These are phyloP conservation scores for Oophaga pumilio DNA, from an alignment of 2,113 vertebrate species.

Conservation along the genomic window DNA sequence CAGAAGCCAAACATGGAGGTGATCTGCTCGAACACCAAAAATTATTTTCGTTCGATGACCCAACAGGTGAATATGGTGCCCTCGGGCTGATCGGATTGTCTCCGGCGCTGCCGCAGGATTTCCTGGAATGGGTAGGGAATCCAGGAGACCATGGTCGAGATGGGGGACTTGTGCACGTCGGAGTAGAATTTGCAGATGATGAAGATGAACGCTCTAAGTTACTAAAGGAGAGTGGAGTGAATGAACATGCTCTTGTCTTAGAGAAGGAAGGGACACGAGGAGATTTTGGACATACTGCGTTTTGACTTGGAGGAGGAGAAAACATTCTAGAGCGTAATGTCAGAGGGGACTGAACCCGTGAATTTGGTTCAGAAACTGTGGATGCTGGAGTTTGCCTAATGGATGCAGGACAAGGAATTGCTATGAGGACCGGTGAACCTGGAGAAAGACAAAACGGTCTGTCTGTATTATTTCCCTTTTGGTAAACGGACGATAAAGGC, in stretches of 20 bases:
- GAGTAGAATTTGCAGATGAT: constrained; percentile 60
- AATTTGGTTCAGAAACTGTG: constrained; percentile 76
- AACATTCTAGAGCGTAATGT: constrained; percentile 63
- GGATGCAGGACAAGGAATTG: constrained; percentile 47
- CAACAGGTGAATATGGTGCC: constrained; percentile 60
- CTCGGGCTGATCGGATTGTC: constrained; percentile 63
- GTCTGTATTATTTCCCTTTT: neutral
- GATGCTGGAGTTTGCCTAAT: constrained; percentile 70
- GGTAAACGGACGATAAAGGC: neutral
- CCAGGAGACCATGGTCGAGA: constrained; percentile 61
- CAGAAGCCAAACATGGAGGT: constrained; percentile 63
- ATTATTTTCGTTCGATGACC: constrained; percentile 56
- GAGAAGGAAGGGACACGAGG: constrained; percentile 66
- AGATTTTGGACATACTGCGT: constrained; percentile 67
- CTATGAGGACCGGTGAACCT: constrained; percentile 45
- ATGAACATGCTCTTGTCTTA: constrained; percentile 53
- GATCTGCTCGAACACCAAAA: constrained; percentile 59
- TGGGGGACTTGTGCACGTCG: constrained; percentile 66
- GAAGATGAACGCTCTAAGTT: constrained; percentile 65
- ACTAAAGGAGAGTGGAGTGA: constrained; percentile 67
- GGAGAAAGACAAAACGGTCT: constrained; percentile 31
- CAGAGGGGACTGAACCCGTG: constrained; percentile 74
- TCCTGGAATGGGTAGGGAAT: constrained; percentile 57
- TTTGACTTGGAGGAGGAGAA: constrained; percentile 69
- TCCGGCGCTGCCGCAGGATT: constrained; percentile 55